phyloP scores from a whole-genome alignment of 23 tunicate species.

The Styela plicata region DNA sequence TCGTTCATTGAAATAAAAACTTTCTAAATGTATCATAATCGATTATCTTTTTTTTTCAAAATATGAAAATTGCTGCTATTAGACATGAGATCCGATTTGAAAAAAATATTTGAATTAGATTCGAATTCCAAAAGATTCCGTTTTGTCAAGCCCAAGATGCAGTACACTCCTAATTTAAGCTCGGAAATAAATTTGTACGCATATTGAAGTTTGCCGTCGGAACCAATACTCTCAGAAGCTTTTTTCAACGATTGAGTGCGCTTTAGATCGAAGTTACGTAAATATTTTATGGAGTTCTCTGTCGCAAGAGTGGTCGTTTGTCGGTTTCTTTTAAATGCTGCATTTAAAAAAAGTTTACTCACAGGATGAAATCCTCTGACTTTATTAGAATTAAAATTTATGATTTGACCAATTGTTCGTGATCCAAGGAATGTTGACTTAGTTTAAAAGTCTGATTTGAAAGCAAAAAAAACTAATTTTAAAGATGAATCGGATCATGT shows the following conservation, averaged over 20 bases:
- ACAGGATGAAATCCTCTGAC: constrained; percentile 73
- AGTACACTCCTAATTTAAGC: not conserved
- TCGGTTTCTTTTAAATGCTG: not conserved
- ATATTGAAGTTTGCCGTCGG: not conserved
- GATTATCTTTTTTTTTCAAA: too few relatives aligned
- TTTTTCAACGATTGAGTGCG: too few relatives aligned
- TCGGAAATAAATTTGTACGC: not conserved
- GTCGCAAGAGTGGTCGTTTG: not conserved
- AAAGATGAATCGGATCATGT: constrained; percentile 83
- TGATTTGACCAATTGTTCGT: constrained; percentile 74
- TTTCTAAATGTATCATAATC: too few relatives aligned
- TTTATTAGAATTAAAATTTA: constrained; percentile 82
- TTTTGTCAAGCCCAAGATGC: too few relatives aligned
- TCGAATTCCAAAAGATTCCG: too few relatives aligned
- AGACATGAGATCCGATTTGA: too few relatives aligned
- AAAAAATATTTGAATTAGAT: too few relatives aligned
- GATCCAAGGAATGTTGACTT: constrained; percentile 49
- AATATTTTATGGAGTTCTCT: too few relatives aligned
- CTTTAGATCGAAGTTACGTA: too few relatives aligned
- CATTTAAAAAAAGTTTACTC: not conserved
- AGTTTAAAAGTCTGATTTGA: constrained; percentile 53
- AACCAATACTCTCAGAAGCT: not conserved
- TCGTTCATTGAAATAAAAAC: too few relatives aligned
- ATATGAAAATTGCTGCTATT: too few relatives aligned
- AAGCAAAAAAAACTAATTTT: constrained; percentile 57